These are phyloP conservation scores for Coelinius sp. DNA, from an alignment of 2,888 invertebrate genomes.

Conservation along the genomic window DNA sequence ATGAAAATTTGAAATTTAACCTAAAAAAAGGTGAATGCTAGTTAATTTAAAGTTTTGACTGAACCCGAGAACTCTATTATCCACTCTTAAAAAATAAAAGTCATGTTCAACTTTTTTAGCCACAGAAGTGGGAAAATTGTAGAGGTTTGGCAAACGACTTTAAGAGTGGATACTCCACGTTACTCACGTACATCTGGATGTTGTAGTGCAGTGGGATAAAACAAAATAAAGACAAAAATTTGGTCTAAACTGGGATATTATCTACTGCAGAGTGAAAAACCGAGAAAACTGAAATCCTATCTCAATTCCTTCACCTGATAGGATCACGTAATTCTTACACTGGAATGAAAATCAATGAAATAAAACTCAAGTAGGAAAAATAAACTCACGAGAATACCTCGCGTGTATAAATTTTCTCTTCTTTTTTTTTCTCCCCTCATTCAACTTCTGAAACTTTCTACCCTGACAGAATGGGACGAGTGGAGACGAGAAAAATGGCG, in stretches of 20 bases:
- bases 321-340: background rate
- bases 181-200: conserved; percentile 1
- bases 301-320: conserved; percentile 10
- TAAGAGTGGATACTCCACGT: background rate
- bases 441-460: conserved; percentile 2
- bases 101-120: too few species aligned
- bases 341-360: background rate
- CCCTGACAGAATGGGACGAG: too few species aligned
- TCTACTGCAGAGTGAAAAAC: background rate
- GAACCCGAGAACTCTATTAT: too few species aligned
- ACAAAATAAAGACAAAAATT: background rate
- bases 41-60: too few species aligned
- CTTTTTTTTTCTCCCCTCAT: background rate
- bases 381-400: background rate
- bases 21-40: too few species aligned
- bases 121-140: background rate
- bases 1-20: too few species aligned
- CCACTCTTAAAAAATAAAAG: too few species aligned
- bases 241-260: background rate
- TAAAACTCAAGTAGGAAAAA: background rate
- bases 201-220: background rate
- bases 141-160: background rate
- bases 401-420: background rate
- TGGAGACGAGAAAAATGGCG: background rate
- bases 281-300: background rate